Evolutionary conservation across 2,888 invertebrate genomes (phyloP).

Genomic region (Drosophila cognata): DNA sequence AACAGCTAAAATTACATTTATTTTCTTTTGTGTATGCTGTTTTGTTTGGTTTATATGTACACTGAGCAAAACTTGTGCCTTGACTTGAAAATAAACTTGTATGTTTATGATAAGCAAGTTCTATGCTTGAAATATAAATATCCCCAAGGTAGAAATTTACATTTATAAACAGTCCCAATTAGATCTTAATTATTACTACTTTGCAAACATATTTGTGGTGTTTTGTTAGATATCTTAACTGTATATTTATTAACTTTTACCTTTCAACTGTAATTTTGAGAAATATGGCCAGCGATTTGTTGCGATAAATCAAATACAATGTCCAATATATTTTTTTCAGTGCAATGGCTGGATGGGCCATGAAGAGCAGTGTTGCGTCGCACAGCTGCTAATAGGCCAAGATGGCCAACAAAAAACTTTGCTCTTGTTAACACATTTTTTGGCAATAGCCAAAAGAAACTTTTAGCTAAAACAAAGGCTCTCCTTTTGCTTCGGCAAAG

Average conservation of each 20-base stretch:
- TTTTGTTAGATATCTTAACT: background rate
- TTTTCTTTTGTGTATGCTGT: slow-evolving; percentile 32
- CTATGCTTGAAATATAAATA: background rate
- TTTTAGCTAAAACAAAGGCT: slow-evolving; percentile 58
- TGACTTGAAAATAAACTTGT: background rate
- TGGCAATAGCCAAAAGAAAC: slow-evolving; percentile 72
- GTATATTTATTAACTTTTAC: background rate
- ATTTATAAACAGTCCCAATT: background rate
- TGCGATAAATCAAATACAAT: background rate
- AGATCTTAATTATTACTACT: background rate
- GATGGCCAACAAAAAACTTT: slow-evolving; percentile 53
- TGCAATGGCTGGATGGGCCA: slow-evolving; percentile 23
- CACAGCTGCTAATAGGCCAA: slow-evolving; percentile 72
- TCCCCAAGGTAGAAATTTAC: background rate
- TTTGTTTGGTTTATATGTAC: slow-evolving; percentile 29
- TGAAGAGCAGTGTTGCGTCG: slow-evolving; percentile 51
- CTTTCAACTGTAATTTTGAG: background rate
- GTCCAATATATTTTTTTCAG: background rate
- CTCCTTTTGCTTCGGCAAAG: slow-evolving; percentile 34
- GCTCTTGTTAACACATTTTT: slow-evolving; percentile 72
- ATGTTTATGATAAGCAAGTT: background rate
- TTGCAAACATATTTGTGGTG: background rate
- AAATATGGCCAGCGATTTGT: background rate
- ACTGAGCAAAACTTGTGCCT: background rate
- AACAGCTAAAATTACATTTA: slow-evolving; percentile 74